These are phyloP conservation scores for Drosophila rufa DNA, from an alignment of 1,140 invertebrate species.

Conservation along the genomic window DNA sequence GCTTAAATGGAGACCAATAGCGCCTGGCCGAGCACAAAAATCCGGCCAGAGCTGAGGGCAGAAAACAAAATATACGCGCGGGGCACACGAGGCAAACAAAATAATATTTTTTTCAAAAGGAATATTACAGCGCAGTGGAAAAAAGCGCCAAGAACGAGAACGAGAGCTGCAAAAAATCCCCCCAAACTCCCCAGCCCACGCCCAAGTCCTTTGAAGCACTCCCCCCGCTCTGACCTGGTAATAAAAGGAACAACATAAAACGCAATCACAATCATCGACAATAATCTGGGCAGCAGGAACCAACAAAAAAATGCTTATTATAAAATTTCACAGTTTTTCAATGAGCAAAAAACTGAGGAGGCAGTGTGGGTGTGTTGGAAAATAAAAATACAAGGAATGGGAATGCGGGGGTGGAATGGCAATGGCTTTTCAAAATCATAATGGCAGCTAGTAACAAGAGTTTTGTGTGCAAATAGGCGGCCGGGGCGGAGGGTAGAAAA, in stretches of 20 bases:
- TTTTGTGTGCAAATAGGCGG: slow-evolving; percentile 80
- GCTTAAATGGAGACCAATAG: slow-evolving; percentile 82
- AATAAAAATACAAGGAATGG: slow-evolving; percentile 22
- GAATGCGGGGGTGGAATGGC: slow-evolving; percentile 50
- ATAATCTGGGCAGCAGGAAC: slow-evolving; percentile 79
- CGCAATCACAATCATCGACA: slow-evolving; percentile 85
- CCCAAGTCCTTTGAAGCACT: slow-evolving; percentile 5
- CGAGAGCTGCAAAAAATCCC: slow-evolving; percentile 2
- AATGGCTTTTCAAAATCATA: slow-evolving; percentile 85
- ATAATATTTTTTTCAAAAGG: slow-evolving; percentile 72
- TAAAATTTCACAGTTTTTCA: slow-evolving; percentile 85
- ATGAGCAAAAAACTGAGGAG: slow-evolving; percentile 61
- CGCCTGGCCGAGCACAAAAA: slow-evolving; percentile 72
- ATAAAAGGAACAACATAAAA: slow-evolving; percentile 83
- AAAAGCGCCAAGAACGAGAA: slow-evolving; percentile 23
- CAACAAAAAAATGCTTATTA: slow-evolving; percentile 83
- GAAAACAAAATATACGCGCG: slow-evolving; percentile 16
- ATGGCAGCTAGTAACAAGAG: slow-evolving; percentile 85
- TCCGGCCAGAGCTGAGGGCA: slow-evolving; percentile 12
- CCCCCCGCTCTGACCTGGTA: slow-evolving; percentile 50
- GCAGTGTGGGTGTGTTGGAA: slow-evolving; percentile 7
- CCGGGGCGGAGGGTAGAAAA: slow-evolving; percentile 14
- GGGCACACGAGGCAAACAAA: slow-evolving; percentile 61
- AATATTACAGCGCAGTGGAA: slow-evolving; percentile 69
- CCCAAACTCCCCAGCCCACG: too few relatives aligned